Evolutionary conservation across 2,113 vertebrate genomes (phyloP).

Genomic region (Charadrius vociferus): DNA sequence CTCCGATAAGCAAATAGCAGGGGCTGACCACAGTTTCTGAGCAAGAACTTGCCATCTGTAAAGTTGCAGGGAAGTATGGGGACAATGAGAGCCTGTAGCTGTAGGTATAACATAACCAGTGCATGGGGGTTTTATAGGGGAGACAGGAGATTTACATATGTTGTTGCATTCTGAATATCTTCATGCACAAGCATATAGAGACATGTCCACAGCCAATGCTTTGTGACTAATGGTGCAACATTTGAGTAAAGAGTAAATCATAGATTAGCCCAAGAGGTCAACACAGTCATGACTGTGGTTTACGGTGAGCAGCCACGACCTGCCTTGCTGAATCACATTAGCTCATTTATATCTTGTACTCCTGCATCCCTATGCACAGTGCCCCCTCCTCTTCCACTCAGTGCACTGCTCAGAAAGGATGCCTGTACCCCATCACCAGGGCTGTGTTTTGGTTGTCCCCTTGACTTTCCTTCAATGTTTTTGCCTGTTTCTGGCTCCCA

Average conservation of each 20-base stretch:
- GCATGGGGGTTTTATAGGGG: not conserved
- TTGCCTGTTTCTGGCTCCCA: not conserved
- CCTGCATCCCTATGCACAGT: not conserved
- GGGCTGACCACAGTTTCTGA: not conserved
- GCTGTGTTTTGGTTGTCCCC: not conserved
- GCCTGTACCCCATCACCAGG: rapidly evolving
- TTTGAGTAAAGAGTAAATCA: not conserved
- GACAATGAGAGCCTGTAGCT: not conserved
- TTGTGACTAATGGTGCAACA: not conserved
- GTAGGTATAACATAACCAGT: rapidly evolving
- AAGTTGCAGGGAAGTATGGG: not conserved
- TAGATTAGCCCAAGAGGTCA: not conserved
- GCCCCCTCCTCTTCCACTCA: not conserved
- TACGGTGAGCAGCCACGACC: not conserved
- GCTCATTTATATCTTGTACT: not conserved
- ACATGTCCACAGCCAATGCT: not conserved
- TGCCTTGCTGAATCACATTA: not conserved
- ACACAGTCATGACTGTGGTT: rapidly evolving
- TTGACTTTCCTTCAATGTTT: not conserved
- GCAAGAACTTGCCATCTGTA: not conserved
- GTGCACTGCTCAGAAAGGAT: not conserved
- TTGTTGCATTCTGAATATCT: not conserved
- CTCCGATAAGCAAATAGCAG: not conserved
- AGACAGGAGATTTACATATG: not conserved
- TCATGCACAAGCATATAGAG: rapidly evolving